Conservation (phyloP, 2,888 invertebrate genomes). For the Smittia sp. region DNA sequence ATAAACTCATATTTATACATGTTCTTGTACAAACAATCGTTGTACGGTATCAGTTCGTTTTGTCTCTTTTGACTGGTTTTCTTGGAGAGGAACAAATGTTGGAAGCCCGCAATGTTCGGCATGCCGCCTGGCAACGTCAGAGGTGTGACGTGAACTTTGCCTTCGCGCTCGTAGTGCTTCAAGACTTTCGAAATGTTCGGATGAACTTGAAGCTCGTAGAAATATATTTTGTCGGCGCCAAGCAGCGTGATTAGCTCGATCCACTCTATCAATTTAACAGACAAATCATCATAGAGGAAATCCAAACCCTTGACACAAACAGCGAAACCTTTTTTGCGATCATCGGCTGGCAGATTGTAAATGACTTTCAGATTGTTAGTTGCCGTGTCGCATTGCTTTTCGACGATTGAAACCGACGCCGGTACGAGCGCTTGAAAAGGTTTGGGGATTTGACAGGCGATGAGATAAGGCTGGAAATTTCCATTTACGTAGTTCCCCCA, state of each 20-base stretch:
- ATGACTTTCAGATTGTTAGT: constrained; percentile 81
- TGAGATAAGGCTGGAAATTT: constrained; percentile 84
- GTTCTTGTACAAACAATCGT: constrained; percentile 92
- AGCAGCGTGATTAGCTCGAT: constrained; percentile 80
- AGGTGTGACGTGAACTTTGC: constrained; percentile 72
- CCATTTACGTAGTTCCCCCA: constrained; percentile 76
- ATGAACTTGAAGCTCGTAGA: constrained; percentile 89
- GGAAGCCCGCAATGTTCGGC: constrained; percentile 84
- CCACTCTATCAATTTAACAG: constrained; percentile 90
- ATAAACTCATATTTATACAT: constrained; percentile 87
- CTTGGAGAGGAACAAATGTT: constrained; percentile 84
- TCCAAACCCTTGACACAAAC: constrained; percentile 93
- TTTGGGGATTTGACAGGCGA: constrained; percentile 82
- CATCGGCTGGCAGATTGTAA: constrained; percentile 67
- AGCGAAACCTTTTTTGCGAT: constrained; percentile 73
- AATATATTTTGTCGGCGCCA: constrained; percentile 88
- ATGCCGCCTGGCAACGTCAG: constrained; percentile 84
- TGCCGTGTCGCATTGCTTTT: constrained; percentile 79
- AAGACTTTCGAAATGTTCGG: constrained; percentile 82
- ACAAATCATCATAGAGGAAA: constrained; percentile 87
- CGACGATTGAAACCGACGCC: constrained; percentile 81
- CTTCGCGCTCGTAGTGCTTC: constrained; percentile 62
- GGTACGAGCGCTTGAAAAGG: constrained; percentile 70
- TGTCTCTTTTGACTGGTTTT: constrained; percentile 91
- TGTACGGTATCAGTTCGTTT: constrained; percentile 93